Evolutionary conservation across 1,140 invertebrate genomes (phyloP).

Genomic region (Brachionus manjavacas): DNA sequence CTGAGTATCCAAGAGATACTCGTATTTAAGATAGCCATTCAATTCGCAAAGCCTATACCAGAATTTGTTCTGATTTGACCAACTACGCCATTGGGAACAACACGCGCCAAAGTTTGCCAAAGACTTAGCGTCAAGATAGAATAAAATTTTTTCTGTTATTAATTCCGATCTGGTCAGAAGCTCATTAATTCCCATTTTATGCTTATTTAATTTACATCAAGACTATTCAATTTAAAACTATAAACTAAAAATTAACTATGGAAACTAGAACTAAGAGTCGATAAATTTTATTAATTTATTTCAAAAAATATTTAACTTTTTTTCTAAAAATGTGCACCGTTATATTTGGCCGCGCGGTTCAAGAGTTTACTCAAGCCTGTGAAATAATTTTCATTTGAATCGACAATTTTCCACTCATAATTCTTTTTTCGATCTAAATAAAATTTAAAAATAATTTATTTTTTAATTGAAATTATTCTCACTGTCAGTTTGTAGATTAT

Average conservation of each 20-base stretch:
- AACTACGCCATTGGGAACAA: background rate
- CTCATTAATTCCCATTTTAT: conserved; percentile 19
- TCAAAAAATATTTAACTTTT: conserved; percentile 7
- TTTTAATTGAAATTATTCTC: background rate
- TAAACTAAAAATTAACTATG: background rate
- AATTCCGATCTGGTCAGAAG: background rate
- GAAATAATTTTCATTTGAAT: background rate
- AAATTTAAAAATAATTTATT: background rate
- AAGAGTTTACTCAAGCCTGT: background rate
- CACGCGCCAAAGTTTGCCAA: conserved; percentile 27
- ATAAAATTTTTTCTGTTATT: conserved; percentile 23
- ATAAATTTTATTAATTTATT: background rate
- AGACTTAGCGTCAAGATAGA: conserved; percentile 14
- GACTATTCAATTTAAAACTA: background rate
- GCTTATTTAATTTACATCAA: background rate
- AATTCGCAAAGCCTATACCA: conserved; percentile 5
- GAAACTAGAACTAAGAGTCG: background rate
- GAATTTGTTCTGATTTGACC: background rate
- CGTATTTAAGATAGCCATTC: background rate
- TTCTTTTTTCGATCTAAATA: background rate
- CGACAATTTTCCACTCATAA: background rate
- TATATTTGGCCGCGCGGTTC: background rate
- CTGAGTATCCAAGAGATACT: background rate
- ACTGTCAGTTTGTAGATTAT: background rate
- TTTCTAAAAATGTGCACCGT: background rate